Conservation (phyloP, 2,888 invertebrate species). For the Caenorhabditis becei region DNA sequence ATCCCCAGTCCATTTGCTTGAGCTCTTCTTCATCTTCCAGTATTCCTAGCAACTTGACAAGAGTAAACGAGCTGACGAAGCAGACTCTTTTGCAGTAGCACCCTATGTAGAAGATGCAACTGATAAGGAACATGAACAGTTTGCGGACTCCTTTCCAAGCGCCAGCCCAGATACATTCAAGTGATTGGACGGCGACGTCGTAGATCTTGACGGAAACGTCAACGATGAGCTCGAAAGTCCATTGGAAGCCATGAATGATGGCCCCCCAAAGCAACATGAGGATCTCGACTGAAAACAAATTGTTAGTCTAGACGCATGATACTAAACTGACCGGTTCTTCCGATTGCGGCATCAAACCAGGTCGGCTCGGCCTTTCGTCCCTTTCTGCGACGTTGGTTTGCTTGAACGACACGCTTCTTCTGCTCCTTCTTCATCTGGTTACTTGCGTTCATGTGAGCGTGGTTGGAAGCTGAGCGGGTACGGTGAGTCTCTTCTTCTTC, state of each 20-base stretch:
- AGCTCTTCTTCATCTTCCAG: conserved; percentile 10
- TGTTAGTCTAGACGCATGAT: not conserved
- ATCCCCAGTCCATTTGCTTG: conserved; percentile 42
- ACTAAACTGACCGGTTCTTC: not conserved
- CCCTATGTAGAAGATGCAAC: not conserved
- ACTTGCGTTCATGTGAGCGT: conserved; percentile 26
- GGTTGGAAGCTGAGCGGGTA: conserved; percentile 25
- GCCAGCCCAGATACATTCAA: conserved; percentile 21
- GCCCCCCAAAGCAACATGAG: conserved; percentile 7
- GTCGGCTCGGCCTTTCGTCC: conserved; percentile 40
- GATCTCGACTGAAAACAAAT: conserved; percentile 16
- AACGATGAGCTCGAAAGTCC: conserved; percentile 67
- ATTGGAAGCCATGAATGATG: conserved; percentile 44
- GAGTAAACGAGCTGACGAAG: conserved; percentile 2
- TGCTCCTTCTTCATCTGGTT: conserved; percentile 45
- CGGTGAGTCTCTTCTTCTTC: conserved; percentile 34
- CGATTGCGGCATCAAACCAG: conserved; percentile 26
- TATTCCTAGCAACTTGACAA: conserved; percentile 30
- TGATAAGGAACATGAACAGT: conserved; percentile 4
- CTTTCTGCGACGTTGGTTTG: conserved; percentile 42
- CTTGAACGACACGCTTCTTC: conserved; percentile 30
- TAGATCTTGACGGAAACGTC: conserved; percentile 62
- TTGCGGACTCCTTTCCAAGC: conserved; percentile 11
- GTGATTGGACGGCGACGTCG: conserved; percentile 43
- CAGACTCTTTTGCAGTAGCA: conserved; percentile 2